Evolutionary conservation across 2,113 vertebrate genomes (phyloP).

Genomic region (Thunnus maccoyii): DNA sequence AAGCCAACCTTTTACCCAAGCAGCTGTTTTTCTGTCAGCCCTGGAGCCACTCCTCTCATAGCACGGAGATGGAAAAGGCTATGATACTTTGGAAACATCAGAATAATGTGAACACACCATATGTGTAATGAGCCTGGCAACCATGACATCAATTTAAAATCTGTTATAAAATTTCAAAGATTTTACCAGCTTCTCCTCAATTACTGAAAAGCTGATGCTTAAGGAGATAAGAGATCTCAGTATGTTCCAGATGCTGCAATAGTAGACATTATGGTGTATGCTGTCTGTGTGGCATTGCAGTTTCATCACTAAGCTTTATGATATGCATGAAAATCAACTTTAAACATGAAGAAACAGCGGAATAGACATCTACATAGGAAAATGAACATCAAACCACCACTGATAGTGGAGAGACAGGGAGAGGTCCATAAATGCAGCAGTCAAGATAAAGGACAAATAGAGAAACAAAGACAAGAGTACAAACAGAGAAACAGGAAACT

Average conservation of each 20-base stretch:
- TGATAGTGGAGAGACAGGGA: conserved; percentile 6
- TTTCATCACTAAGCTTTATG: conserved; percentile 39
- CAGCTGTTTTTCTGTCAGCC: conserved; percentile 29
- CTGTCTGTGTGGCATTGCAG: conserved; percentile 20
- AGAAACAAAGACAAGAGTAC: neutral
- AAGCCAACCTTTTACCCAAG: conserved; percentile 9
- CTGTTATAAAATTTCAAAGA: conserved; percentile 17
- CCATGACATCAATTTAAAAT: conserved; percentile 42
- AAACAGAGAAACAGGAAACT: neutral
- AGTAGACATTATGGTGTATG: neutral
- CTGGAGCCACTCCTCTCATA: neutral
- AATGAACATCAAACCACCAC: conserved; percentile 6
- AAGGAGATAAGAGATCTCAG: conserved; percentile 21
- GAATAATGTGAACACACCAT: conserved; percentile 28
- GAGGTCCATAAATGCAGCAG: neutral
- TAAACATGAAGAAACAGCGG: conserved; percentile 14
- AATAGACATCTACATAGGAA: conserved; percentile 9
- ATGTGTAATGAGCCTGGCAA: conserved; percentile 32
- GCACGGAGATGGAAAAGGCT: neutral
- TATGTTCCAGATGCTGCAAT: conserved; percentile 9
- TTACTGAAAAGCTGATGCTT: conserved; percentile 19
- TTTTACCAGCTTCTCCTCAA: conserved; percentile 4
- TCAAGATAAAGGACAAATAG: neutral
- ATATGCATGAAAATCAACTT: conserved; percentile 31
- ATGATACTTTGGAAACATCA: conserved; percentile 7